Conservation (phyloP, 2,797 vertebrate genomes). For the Okamejei kenojei region DNA sequence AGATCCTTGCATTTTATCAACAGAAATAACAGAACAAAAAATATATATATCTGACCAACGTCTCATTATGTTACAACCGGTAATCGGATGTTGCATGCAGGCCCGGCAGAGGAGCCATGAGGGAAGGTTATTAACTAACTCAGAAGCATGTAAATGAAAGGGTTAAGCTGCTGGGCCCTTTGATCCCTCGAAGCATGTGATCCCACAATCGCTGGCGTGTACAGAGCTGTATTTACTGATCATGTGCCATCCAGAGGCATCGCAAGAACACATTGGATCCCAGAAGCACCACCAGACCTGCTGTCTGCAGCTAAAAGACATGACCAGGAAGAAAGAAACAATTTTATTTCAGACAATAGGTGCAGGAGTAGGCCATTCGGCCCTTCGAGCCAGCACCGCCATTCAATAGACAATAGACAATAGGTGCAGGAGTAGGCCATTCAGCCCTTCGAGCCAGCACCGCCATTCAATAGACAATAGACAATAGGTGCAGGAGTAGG, state of each 20-base stretch:
- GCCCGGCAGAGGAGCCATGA: not conserved
- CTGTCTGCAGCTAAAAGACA: not conserved
- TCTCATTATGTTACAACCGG: not conserved
- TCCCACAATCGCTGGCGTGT: not conserved
- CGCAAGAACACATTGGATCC: not conserved
- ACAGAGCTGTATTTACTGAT: constrained; percentile 29
- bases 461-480: no score
- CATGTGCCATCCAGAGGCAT: not conserved
- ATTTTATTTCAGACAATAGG: not conserved
- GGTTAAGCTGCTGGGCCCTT: not conserved
- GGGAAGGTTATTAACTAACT: not conserved
- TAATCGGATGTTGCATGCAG: not conserved
- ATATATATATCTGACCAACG: not conserved
- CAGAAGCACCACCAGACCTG: not conserved
- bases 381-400: no score
- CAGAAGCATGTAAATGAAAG: not conserved
- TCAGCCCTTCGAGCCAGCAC: no score
- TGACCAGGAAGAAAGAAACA: not conserved
- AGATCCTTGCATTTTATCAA: not conserved
- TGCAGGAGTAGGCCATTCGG: no score
- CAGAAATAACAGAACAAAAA: not conserved
- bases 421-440: no score
- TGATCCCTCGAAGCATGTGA: not conserved
- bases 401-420: no score
- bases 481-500: no score